Base-by-base conservation (phyloP, 2,888 invertebrate genomes). In the Anthophora plumipes region DNA sequence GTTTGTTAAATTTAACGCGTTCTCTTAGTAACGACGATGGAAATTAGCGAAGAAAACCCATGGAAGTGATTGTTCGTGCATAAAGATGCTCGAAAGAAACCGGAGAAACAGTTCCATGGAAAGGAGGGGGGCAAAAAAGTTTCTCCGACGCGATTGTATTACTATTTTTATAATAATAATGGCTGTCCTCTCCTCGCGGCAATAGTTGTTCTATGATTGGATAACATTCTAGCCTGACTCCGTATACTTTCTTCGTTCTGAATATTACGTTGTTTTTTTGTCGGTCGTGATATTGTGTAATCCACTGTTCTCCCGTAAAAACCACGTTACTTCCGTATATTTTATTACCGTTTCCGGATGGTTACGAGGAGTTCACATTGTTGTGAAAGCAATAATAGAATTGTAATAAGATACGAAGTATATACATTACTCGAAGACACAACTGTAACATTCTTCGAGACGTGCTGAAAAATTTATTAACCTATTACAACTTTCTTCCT, bases 111-210 rank as follows among this genome's bases (percentile, higher is more conserved):
- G 12, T 20, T 17, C 9, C 20, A 22, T 14, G 31, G 20, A 0
- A 46, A 37, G 20, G 48, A 25, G 57, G 41, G 43, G 3, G 3
- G 37, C 8, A 22, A 37, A 5, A 60, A 68, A 66, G 64, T 74
- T 80, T 74, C 69, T 41, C 54, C 81, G 66, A 39, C 55, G 50
- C 22, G 55, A 31, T 25, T 31, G 9, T 50, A 69, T 73, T 60
- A 73, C 73, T 70, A 69, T 74, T 80, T 74, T 80, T 81, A 54
- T 81, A 81, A 80, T 39, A 37, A 80, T 73, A 66, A 73, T 48
- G 50, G 73, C 37, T 25, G 41, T 71, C 43, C 59, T 50, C 37
- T 46, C 60, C 55, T 20, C 14, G 22, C 39, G 55, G 64, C 61
- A 39, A 72, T 52, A 57, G 55, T 46, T 57, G 75, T 60, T n/a